Conservation (phyloP, 2,113 vertebrate genomes). For the Ciconia boyciana region DNA sequence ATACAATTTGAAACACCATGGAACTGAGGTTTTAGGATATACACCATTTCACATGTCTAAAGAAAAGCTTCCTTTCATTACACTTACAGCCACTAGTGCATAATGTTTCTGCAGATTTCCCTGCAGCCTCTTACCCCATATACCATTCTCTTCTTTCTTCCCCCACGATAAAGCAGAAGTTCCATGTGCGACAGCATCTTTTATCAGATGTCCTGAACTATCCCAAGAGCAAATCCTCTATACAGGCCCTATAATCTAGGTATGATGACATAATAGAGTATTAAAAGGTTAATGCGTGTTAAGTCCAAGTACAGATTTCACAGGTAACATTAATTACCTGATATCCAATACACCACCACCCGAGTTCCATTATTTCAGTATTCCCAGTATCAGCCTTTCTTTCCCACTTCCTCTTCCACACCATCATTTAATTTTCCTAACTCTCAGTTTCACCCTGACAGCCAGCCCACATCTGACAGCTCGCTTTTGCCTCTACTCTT, state of each 20-base stretch:
- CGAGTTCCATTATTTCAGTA: not conserved
- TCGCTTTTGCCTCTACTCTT: slow-evolving; percentile 35
- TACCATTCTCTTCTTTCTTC: not conserved
- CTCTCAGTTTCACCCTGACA: slow-evolving; percentile 22
- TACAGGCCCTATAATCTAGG: not conserved
- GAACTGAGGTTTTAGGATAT: not conserved
- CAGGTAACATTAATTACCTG: not conserved
- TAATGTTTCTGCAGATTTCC: not conserved
- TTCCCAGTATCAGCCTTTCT: not conserved
- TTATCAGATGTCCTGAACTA: not conserved
- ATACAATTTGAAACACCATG: not conserved
- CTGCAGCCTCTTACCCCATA: not conserved
- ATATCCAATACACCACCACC: not conserved
- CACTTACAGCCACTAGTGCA: not conserved
- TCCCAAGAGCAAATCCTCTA: not conserved
- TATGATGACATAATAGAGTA: not conserved
- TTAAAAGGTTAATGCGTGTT: not conserved
- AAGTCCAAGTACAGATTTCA: not conserved
- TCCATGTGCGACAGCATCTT: not conserved
- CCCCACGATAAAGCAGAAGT: not conserved
- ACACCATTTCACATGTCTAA: not conserved
- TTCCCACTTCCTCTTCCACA: not conserved
- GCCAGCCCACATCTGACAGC: slow-evolving; percentile 43
- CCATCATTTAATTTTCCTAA: slow-evolving; percentile 3
- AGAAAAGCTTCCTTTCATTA: not conserved